Evolutionary conservation across 2,888 invertebrate genomes (phyloP).

Genomic region (Tipula vernalis): DNA sequence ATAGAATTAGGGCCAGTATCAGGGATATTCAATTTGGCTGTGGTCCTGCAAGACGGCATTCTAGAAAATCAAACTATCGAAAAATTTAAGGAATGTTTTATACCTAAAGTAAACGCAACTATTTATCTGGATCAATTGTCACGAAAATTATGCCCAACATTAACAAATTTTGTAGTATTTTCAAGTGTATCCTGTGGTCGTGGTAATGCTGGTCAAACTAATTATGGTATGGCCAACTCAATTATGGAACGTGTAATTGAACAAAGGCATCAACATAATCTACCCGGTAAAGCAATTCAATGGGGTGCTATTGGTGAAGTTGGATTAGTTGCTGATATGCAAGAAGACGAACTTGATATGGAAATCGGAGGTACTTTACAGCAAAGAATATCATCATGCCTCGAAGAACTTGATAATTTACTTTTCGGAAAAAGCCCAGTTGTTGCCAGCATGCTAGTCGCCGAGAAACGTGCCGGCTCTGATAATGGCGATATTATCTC

Average conservation of each 20-base stretch:
- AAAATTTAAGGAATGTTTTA: conserved; percentile 52
- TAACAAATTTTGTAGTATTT: too few relatives aligned
- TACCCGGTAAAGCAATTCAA: conserved; percentile 73
- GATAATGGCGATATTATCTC: conserved; percentile 55
- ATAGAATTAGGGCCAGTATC: conserved; percentile 54
- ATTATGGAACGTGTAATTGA: too few relatives aligned
- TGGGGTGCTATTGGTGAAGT: conserved; percentile 26
- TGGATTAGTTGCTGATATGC: too few relatives aligned
- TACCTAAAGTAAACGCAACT: conserved; percentile 48
- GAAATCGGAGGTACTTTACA: too few relatives aligned
- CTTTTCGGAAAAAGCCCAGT: conserved; percentile 55
- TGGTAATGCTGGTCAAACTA: too few relatives aligned
- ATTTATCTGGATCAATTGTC: too few relatives aligned
- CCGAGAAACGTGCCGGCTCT: conserved; percentile 58
- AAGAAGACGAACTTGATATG: too few relatives aligned
- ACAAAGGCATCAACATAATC: conserved; percentile 41
- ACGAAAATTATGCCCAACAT: too few relatives aligned
- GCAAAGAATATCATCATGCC: too few relatives aligned
- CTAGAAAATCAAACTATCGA: conserved; percentile 37
- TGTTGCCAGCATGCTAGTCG: conserved; percentile 75
- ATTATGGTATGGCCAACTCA: too few relatives aligned
- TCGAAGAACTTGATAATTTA: conserved; percentile 35
- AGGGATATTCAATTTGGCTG: conserved; percentile 84
- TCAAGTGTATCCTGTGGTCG: too few relatives aligned
- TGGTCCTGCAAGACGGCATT: conserved; percentile 60